Evolutionary conservation across 2,113 vertebrate genomes (phyloP).

Genomic region (Crotalus horridus): DNA sequence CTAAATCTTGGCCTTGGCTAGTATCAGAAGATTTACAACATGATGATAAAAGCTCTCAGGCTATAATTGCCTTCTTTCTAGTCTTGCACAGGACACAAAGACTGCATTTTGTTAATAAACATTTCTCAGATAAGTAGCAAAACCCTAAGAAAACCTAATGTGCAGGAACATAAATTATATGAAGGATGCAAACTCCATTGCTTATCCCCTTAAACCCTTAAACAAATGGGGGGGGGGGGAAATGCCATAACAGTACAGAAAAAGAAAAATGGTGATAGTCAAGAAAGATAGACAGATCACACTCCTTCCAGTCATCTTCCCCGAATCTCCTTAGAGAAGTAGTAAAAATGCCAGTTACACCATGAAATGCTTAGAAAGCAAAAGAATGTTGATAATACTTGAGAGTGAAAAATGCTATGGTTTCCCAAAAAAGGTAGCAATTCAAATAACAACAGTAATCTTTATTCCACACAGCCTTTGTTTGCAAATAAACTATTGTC

Average conservation of each 20-base stretch:
- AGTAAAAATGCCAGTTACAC: background rate
- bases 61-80: background rate
- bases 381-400: background rate
- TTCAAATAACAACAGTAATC: background rate
- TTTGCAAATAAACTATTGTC: background rate
- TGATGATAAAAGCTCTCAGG: background rate
- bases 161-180: background rate
- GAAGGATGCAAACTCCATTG: background rate
- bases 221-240: background rate
- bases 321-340: background rate
- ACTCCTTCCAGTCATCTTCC: background rate
- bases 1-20: background rate
- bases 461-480: background rate
- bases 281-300: background rate
- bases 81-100: background rate
- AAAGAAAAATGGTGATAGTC: background rate
- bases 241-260: background rate
- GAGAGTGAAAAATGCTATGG: background rate
- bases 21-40: background rate
- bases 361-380: background rate
- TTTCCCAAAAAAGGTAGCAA: background rate
- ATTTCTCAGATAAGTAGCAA: background rate
- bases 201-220: background rate
- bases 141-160: conserved; percentile 18
- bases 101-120: fast-evolving